Evolutionary conservation across 2,113 vertebrate genomes (phyloP).

Genomic region (Spea multiplicata): DNA sequence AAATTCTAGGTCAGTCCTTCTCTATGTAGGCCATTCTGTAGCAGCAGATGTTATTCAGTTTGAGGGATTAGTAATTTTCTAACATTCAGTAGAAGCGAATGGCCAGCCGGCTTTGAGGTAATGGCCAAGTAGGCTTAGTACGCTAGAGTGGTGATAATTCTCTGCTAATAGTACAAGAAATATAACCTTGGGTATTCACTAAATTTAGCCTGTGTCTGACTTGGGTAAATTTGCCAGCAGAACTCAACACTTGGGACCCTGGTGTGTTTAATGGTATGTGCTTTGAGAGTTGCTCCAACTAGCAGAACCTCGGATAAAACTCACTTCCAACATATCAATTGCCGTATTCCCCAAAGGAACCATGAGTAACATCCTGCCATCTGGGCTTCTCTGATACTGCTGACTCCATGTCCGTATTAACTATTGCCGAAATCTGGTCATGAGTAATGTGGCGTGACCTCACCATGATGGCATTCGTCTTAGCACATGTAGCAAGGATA

Average conservation of each 20-base stretch:
- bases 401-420: not conserved
- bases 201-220: not conserved
- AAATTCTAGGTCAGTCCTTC: no score
- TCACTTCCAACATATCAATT: not conserved
- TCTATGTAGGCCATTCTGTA: no score
- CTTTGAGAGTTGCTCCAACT: not conserved
- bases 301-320: not conserved
- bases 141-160: not conserved
- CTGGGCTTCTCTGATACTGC: not conserved
- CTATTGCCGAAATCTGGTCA: not conserved
- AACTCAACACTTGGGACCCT: not conserved
- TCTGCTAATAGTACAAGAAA: not conserved
- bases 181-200: not conserved
- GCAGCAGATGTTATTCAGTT: no score
- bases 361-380: slow-evolving; percentile 2
- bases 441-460: not conserved
- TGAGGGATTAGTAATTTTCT: no score
- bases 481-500: not conserved
- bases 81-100: no score
- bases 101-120: no score
- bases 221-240: not conserved
- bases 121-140: not conserved
- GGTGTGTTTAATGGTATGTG: not conserved
- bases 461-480: not conserved
- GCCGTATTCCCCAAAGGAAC: not conserved